Base-by-base conservation (phyloP, 2,888 invertebrate species). In the Anthrax anthrax region DNA sequence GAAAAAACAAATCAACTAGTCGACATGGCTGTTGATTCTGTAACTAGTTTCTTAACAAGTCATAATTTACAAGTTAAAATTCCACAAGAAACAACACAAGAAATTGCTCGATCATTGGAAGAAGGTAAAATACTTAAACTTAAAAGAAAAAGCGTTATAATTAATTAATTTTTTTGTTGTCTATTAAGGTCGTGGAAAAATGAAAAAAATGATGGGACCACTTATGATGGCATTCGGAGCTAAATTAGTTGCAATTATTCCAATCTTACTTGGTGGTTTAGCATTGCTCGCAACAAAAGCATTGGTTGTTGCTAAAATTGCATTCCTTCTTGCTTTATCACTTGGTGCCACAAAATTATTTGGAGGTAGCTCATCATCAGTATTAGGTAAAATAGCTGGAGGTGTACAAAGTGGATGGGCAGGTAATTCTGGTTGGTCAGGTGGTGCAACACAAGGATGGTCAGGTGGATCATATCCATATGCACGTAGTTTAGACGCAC, bases 281-380 rank as follows among this genome's bases (percentile, higher is more conserved):
- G 81, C 80, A 1, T 71, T 87, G 18, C 65, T 87, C 54, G 80
- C 84, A 19, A 72, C 80, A 39, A 88, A 87, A 68, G 87, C 87
- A 27, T 66, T 86, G 46, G 71, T 87, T 52, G 75, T 87, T 14
- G 81, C 85, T 42, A 88, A 87, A 63, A 67, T 87, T 47, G 87
- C 88, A 2, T 76, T 88, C 52, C 64, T 86, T 43, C 69, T 85
- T 37, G 84, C 84, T 19, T 76, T 80, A 0, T 71, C 84, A 27
- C 61, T 84, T 43, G 81, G 81, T 6, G 71, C 83, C 54, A 81
- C 83, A 58, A 82, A 77, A 56, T 69, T 82, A 43, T 65, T 81
- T 55, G 72, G 76, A 47, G 75, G 75, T 2, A 74, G 78, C 36
- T 58, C 60, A 14, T n/a, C n/a, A n/a, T 61, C 64, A 43, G 43